These are phyloP conservation scores for Heliothis virescens DNA, from an alignment of 1,140 invertebrate species.

Conservation along the genomic window DNA sequence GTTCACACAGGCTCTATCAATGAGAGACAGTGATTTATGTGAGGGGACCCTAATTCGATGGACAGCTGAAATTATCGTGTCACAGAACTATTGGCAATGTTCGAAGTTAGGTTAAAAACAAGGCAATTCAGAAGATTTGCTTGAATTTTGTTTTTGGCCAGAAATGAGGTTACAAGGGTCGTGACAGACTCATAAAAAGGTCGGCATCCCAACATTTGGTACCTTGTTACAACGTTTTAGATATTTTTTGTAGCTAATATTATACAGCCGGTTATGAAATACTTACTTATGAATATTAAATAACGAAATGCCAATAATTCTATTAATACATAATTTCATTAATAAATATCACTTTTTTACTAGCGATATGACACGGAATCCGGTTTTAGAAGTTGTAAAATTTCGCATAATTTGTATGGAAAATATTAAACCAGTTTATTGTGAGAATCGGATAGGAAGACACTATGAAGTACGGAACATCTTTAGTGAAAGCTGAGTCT, in stretches of 20 bases:
- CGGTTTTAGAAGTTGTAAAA: slow-evolving; percentile 14
- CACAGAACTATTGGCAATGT: slow-evolving; percentile 7
- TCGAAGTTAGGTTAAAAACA: slow-evolving; percentile 19
- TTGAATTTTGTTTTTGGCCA: slow-evolving; percentile 13
- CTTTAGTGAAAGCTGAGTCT: slow-evolving; percentile 18
- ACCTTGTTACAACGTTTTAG: not conserved
- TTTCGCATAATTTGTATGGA: slow-evolving; percentile 29
- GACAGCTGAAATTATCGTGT: slow-evolving; percentile 14
- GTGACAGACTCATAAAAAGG: no score
- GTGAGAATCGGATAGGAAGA: slow-evolving; percentile 26
- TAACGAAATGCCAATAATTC: not conserved
- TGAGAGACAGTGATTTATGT: slow-evolving; percentile 16
- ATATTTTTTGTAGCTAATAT: not conserved
- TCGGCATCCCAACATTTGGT: not conserved
- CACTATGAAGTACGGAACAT: slow-evolving; percentile 12
- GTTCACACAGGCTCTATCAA: not conserved
- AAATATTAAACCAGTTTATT: slow-evolving; percentile 30
- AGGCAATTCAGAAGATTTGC: not conserved
- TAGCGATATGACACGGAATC: not conserved
- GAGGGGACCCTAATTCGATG: not conserved
- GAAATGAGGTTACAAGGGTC: not conserved
- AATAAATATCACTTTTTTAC: slow-evolving; percentile 9
- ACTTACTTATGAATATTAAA: not conserved
- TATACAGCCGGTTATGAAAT: not conserved
- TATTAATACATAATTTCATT: not conserved